These are phyloP conservation scores for Trachythela sp. DNA, from an alignment of 64 coral and sea anemone species.

Conservation along the genomic window DNA sequence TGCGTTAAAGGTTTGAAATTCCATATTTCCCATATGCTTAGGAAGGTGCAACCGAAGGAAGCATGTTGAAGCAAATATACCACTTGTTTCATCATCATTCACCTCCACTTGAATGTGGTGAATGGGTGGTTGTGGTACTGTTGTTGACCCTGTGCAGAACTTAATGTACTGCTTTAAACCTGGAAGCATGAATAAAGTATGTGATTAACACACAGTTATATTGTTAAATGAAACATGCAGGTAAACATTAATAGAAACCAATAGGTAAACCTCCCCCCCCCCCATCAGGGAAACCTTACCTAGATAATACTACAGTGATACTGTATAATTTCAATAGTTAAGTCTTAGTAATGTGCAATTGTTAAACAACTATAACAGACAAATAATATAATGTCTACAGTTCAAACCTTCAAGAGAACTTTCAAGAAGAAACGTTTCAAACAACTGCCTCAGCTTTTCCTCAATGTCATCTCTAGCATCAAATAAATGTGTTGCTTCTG, in stretches of 20 bases:
- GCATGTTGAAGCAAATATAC: slow-evolving; percentile 3
- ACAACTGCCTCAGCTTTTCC: not conserved
- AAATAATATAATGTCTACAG: no score
- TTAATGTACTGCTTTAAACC: not conserved
- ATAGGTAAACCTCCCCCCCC: no score
- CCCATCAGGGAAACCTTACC: no score
- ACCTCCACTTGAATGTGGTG: not conserved
- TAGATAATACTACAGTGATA: no score
- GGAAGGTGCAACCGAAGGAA: not conserved
- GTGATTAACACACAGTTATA: no score
- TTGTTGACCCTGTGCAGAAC: not conserved
- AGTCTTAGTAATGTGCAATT: no score
- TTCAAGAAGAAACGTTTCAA: not conserved
- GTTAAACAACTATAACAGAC: no score
- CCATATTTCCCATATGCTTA: not conserved
- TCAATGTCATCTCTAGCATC: not conserved
- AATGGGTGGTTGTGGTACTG: not conserved
- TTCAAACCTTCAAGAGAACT: not conserved
- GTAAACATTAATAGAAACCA: no score
- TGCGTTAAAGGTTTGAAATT: not conserved
- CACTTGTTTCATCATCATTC: not conserved
- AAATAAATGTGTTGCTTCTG: not conserved
- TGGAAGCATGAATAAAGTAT: not conserved
- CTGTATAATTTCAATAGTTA: no score
- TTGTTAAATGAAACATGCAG: no score